Evolutionary conservation across 2,888 invertebrate species (phyloP).

Genomic region (Idaea straminata): DNA sequence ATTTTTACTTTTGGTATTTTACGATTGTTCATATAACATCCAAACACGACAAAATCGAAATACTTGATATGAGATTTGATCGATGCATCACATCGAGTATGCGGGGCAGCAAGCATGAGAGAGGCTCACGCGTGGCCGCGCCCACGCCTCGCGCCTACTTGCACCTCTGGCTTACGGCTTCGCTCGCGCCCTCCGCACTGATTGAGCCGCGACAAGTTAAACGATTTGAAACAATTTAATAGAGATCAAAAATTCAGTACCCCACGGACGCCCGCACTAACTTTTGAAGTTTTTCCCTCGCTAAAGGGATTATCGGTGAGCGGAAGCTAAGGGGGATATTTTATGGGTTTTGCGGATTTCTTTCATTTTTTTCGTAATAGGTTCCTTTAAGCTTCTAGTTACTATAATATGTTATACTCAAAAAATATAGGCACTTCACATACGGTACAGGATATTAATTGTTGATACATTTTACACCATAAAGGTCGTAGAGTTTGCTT

Average conservation of each 20-base stretch:
- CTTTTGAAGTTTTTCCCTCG: slow-evolving; percentile 79
- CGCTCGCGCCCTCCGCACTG: slow-evolving; percentile 51
- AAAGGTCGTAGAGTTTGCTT: too few relatives aligned
- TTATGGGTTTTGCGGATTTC: slow-evolving; percentile 69
- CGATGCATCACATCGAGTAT: slow-evolving; percentile 49
- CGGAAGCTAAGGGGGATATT: slow-evolving; percentile 71
- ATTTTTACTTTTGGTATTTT: not conserved
- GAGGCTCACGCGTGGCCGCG: slow-evolving; percentile 27
- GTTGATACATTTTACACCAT: too few relatives aligned
- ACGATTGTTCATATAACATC: not conserved
- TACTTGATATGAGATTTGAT: slow-evolving; percentile 11
- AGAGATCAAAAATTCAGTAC: slow-evolving; percentile 78
- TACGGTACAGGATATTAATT: not conserved
- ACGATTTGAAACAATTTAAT: slow-evolving; percentile 81
- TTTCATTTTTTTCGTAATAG: slow-evolving; percentile 53
- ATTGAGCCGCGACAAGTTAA: slow-evolving; percentile 81
- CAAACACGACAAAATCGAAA: not conserved
- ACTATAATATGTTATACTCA: not conserved
- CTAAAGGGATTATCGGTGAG: slow-evolving; percentile 77
- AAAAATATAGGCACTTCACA: not conserved
- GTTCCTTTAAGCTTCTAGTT: slow-evolving; percentile 7
- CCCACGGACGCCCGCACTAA: slow-evolving; percentile 74
- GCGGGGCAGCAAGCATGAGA: slow-evolving; percentile 60
- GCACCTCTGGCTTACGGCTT: slow-evolving; percentile 30
- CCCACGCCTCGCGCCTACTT: slow-evolving; percentile 24